phyloP scores from a whole-genome alignment of 2,797 vertebrate species.

The Myotis planiceps region DNA sequence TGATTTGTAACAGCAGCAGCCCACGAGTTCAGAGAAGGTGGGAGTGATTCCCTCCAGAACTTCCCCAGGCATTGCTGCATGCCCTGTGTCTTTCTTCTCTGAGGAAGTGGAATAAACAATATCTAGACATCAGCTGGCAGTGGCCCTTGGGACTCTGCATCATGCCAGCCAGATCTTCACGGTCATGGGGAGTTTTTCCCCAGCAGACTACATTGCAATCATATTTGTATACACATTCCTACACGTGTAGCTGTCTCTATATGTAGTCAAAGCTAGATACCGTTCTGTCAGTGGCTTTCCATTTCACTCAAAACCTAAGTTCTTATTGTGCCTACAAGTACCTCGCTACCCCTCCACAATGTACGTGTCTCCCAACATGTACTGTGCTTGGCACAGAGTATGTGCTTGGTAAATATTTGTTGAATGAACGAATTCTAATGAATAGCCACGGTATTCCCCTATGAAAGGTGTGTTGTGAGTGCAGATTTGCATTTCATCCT shows the following conservation, averaged over 20 bases:
- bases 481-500: background rate
- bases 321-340: background rate
- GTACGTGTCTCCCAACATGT: background rate
- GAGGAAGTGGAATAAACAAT: background rate
- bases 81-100: background rate
- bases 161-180: background rate
- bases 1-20: constrained; percentile 54
- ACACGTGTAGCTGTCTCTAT: background rate
- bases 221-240: background rate
- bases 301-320: background rate
- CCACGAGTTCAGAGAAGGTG: constrained; percentile 51
- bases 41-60: background rate
- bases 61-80: background rate
- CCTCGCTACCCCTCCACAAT: no score
- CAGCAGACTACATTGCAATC: background rate
- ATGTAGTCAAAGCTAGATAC: background rate
- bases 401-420: background rate
- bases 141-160: background rate
- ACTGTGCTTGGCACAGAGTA: background rate
- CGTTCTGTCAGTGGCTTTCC: background rate
- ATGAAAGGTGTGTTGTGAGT: background rate
- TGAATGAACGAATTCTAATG: background rate
- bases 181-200: background rate
- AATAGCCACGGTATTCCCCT: background rate
- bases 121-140: background rate